Evolutionary conservation across 2,113 vertebrate genomes (phyloP), one percentile per base, ranked within the genome.

Genomic region (Semnornis frantzii): DNA sequence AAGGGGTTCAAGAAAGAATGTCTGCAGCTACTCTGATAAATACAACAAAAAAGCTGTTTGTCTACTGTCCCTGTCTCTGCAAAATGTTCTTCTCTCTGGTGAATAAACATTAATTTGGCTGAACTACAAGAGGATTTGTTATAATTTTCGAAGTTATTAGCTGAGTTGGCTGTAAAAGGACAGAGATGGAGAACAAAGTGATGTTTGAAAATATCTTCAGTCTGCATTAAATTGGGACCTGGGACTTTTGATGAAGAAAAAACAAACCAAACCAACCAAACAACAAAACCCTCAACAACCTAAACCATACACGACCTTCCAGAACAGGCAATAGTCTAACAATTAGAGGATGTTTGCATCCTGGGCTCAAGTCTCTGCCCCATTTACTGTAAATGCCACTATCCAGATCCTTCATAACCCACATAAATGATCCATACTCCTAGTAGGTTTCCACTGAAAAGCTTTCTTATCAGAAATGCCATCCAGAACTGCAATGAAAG

Each of bases 381-480:
- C 5, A 2, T 8, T 28, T 63, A 3, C 25, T 87, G 54, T 59
- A 63, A 71, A 62, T 14, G 3, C 5, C 3, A 74, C 34, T 16
- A 13, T 15, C 33, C 30, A 44, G 12, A 15, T 33, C 14, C 9
- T 42, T 15, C 16, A 12, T 5, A 52, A 27, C 7, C 16, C 15
- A 15, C 12, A 9, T 1, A 60, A 76, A 50, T 16, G 6, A 6
- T 31, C 21, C 21, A 7, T 7, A 2, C 1, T 46, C 15, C 13
- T 27, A 9, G 8, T 0, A 42, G 19, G 18, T 6, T n/a, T 62
- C 39, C 21, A 12, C 27, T 74, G 76, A 8, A 74, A 82, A 39
- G 10, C 31, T 1, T 10, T 30, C 20, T 18, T 31, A 42, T 27
- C 37, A 57, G 58, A 71, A 81, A 78, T 27, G 12, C 31, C 57